Conservation (phyloP, 2,113 vertebrate species). For the Centropristis striata region DNA sequence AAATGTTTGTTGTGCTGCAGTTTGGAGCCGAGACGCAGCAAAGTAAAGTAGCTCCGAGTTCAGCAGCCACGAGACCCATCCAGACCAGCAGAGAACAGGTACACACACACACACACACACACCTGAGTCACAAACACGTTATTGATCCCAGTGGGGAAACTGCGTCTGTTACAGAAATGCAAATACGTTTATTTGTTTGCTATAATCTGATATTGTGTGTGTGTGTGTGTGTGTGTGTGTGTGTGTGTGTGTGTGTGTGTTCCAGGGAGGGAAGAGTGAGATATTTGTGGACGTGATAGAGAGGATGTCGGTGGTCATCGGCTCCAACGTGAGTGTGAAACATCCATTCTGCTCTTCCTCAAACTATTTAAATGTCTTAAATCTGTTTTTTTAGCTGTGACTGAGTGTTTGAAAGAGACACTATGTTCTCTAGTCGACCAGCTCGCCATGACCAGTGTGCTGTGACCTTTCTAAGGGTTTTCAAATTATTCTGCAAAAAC, state of each 20-base stretch:
- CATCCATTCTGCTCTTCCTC: neutral
- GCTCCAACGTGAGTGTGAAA: slow-evolving; percentile 87
- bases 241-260: slow-evolving; percentile 7
- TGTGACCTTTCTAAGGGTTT: too few species aligned
- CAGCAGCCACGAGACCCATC: slow-evolving; percentile 89
- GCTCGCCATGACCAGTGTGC: too few species aligned
- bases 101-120: neutral
- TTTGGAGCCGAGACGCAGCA: slow-evolving; percentile 95
- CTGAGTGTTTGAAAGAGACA: too few species aligned
- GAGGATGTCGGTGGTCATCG: slow-evolving; percentile 89
- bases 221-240: neutral
- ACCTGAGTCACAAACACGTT: neutral
- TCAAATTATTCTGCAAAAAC: too few species aligned
- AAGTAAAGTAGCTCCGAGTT: slow-evolving; percentile 91
- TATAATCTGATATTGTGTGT: too few species aligned
- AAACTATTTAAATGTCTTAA: too few species aligned
- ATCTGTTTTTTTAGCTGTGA: too few species aligned
- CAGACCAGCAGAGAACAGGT: slow-evolving; percentile 89
- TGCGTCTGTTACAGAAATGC: too few species aligned
- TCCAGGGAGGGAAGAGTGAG: slow-evolving; percentile 90
- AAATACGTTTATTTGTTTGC: too few species aligned
- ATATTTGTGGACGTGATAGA: slow-evolving; percentile 94
- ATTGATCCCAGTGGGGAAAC: too few species aligned
- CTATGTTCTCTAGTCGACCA: too few species aligned
- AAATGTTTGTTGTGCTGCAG: slow-evolving; percentile 65